Percentiles rank a stretch among this genome's conserved stretches.
Conservation (phyloP, 64 coral and sea anemone genomes). For the Montipora capricornis region DNA sequence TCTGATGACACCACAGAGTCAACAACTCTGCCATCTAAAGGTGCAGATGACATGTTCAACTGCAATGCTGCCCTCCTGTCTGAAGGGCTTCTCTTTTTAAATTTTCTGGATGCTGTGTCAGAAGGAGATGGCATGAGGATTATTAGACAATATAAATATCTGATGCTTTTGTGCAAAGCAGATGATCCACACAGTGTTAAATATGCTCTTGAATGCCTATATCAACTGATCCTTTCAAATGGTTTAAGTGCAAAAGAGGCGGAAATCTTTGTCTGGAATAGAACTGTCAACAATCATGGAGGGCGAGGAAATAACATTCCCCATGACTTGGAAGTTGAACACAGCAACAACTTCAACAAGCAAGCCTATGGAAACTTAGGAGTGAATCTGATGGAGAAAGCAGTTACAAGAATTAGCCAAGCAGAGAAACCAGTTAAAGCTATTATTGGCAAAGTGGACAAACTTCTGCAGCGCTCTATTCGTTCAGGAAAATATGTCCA, state of each 20-base stretch:
- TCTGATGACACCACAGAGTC: conserved; percentile 6
- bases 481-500: conserved; percentile 21
- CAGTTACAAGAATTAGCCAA: conserved; percentile 1
- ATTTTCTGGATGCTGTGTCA: conserved; percentile 57
- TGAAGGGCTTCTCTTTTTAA: conserved; percentile 66
- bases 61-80: conserved; percentile 53
- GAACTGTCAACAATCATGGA: conserved; percentile 56
- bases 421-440: not conserved
- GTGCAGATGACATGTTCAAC: conserved; percentile 46
- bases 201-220: conserved; percentile 58
- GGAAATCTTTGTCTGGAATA: conserved; percentile 54
- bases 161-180: conserved; percentile 49
- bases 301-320: conserved; percentile 19
- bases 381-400: conserved; percentile 39
- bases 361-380: conserved; percentile 54
- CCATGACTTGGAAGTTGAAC: conserved; percentile 64
- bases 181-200: conserved; percentile 55
- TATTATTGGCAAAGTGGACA: conserved; percentile 13
- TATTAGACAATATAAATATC: conserved; percentile 55
- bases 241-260: conserved; percentile 25
- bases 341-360: conserved; percentile 61
- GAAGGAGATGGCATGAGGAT: conserved; percentile 63
- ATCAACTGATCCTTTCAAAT: conserved; percentile 7
- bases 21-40: not conserved
- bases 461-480: not conserved